These are phyloP conservation scores for Grus americana DNA, from an alignment of 2,113 vertebrate species.

Conservation along the genomic window DNA sequence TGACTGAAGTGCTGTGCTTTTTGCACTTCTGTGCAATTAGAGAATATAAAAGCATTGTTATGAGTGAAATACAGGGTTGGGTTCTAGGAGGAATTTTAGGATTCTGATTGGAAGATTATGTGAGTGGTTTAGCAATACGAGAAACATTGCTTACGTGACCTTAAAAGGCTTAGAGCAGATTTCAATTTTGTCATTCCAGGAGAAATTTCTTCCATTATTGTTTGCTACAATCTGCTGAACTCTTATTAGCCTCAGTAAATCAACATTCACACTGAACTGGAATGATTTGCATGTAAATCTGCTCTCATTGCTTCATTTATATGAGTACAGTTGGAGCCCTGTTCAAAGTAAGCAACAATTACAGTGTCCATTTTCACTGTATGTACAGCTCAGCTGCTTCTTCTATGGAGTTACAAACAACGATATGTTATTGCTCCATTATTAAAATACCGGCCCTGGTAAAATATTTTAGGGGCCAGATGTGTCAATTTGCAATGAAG, in stretches of 20 bases:
- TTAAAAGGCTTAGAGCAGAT: constrained; percentile 3
- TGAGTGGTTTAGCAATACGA: neutral
- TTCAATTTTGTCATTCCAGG: neutral
- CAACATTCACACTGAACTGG: neutral
- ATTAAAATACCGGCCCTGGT: neutral
- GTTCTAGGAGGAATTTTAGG: neutral
- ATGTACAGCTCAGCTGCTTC: neutral
- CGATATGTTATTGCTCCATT: fast-evolving
- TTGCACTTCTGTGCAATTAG: neutral
- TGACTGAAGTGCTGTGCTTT: neutral
- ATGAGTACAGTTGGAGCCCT: neutral
- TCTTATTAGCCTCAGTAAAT: neutral
- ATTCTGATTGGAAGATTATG: neutral
- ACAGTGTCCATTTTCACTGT: neutral
- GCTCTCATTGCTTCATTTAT: neutral
- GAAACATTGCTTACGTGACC: neutral
- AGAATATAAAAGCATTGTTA: neutral
- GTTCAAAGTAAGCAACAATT: neutral
- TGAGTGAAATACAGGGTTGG: neutral
- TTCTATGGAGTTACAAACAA: neutral
- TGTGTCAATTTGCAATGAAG: neutral
- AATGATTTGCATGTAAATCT: neutral
- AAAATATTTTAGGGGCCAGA: neutral
- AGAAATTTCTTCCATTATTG: neutral
- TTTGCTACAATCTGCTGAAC: neutral